Evolutionary conservation across 2,113 vertebrate species (phyloP), one percentile per base, ranked within the genome.

Genomic region (Tragelaphus imberbis): DNA sequence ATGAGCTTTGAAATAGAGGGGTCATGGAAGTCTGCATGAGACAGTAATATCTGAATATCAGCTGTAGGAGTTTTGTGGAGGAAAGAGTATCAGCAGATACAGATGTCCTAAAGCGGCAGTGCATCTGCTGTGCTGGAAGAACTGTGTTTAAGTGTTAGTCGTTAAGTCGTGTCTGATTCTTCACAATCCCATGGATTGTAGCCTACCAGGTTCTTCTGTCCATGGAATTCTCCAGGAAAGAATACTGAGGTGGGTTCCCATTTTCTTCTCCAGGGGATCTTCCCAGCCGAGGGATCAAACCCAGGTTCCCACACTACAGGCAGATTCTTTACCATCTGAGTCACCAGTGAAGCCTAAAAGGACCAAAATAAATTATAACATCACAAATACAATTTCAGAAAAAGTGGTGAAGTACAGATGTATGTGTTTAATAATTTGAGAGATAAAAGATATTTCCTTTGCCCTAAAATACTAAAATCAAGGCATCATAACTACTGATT

Each of bases 251-350:
- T 68, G 33, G 68, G 11, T 40, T 71, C n/a, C 19, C 68, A 71
- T 71, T 71, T 71, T 19, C 68, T 40, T 40, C 68, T 71, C 68
- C n/a, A 12, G 19, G 10, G 10, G 5, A 71, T 71, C 68, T 40
- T 40, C 19, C n/a, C 2, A 1, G 40, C 9, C 9, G 1, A 6
- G 0, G 0, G n/a, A 23, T 40, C 36, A 71, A 71, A 71, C n/a
- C 68, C 68, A 40, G n/a, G 68, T 40, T 75, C n/a, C 68, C n/a
- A 75, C n/a, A 75, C 19, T 40, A 75, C n/a, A 75, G 23, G 68
- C 36, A 75, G 68, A 75, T 40, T 75, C 19, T 23, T 75, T 75
- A 25, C 68, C 36, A 23, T 40, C n/a, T 75, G 68, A 75, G 36
- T 75, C 5, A 6, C 68, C 36, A 75, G n/a, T 10, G 10, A 75